phyloP scores from a whole-genome alignment of 2,113 vertebrate species.

The Corythornis vintsioides region DNA sequence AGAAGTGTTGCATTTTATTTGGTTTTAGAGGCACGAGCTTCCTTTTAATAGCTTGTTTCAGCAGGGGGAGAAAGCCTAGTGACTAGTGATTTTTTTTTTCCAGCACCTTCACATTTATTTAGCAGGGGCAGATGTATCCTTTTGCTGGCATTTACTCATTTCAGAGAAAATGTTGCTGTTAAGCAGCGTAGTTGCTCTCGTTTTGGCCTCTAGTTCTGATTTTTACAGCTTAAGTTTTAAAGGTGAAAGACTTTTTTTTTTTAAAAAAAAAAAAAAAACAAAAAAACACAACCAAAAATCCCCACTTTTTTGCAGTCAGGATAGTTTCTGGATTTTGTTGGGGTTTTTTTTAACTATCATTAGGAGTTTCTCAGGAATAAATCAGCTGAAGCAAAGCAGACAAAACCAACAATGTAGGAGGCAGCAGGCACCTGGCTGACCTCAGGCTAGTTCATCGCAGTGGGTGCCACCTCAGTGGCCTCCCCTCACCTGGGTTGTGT shows the following conservation, averaged over 20 bases:
- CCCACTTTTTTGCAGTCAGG: neutral
- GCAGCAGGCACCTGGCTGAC: neutral
- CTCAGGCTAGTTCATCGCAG: neutral
- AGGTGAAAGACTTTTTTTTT: neutral
- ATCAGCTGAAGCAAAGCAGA: constrained; percentile 23
- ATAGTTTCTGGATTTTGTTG: constrained; percentile 15
- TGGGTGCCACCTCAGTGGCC: neutral
- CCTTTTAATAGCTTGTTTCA: neutral
- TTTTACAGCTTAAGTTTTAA: constrained; percentile 36
- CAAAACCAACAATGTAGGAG: neutral
- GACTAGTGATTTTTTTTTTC: constrained; percentile 8
- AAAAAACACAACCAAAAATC: neutral
- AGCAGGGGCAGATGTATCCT: constrained; percentile 9
- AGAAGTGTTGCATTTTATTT: neutral
- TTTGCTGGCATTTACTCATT: constrained; percentile 15
- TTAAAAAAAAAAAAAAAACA: neutral
- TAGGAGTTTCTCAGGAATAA: constrained; percentile 64
- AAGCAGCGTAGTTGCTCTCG: constrained; percentile 26
- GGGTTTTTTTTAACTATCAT: neutral
- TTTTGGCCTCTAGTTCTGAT: constrained; percentile 41
- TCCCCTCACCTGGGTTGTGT: neutral
- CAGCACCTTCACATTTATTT: constrained; percentile 20
- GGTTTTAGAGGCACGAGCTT: neutral
- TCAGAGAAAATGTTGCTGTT: constrained; percentile 25
- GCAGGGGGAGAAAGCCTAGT: neutral